Percentiles rank a stretch among this genome's conserved stretches.
Conservation (phyloP, 2,113 vertebrate species). For the Saguinus imperator region DNA sequence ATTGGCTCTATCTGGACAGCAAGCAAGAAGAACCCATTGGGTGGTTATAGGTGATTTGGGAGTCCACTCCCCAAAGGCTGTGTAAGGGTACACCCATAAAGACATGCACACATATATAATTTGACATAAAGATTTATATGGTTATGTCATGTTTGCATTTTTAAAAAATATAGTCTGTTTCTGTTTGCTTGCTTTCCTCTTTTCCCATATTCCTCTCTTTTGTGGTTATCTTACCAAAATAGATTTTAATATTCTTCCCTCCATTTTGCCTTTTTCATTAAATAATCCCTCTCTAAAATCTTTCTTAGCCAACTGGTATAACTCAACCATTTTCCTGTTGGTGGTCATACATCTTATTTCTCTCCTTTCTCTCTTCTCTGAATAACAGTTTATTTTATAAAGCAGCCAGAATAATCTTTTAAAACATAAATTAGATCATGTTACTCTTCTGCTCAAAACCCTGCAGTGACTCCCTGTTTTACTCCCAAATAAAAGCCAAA, state of each 20-base stretch:
- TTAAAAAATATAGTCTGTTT: neutral
- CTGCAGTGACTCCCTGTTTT: neutral
- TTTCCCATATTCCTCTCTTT: neutral
- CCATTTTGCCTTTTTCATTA: neutral
- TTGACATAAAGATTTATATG: neutral
- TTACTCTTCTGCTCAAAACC: neutral
- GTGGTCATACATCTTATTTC: neutral
- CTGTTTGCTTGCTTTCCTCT: neutral
- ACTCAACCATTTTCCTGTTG: neutral
- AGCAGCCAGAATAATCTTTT: neutral
- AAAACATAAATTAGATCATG: neutral
- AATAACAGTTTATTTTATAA: neutral
- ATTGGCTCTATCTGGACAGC: too few relatives aligned
- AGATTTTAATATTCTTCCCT: neutral
- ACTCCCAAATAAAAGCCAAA: neutral
- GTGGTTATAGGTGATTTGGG: neutral
- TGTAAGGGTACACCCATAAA: neutral
- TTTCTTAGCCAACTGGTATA: neutral
- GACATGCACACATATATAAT: neutral
- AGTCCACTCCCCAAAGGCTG: too few relatives aligned
- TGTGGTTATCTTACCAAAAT: neutral
- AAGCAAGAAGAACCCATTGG: too few relatives aligned
- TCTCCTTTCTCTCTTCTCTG: neutral
- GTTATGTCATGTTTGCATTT: neutral
- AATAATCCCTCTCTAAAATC: neutral